Percentiles rank a stretch among this genome's conserved stretches.
These are phyloP conservation scores for Cheilosia scutellata DNA, from an alignment of 2,888 invertebrate genomes.

Conservation along the genomic window DNA sequence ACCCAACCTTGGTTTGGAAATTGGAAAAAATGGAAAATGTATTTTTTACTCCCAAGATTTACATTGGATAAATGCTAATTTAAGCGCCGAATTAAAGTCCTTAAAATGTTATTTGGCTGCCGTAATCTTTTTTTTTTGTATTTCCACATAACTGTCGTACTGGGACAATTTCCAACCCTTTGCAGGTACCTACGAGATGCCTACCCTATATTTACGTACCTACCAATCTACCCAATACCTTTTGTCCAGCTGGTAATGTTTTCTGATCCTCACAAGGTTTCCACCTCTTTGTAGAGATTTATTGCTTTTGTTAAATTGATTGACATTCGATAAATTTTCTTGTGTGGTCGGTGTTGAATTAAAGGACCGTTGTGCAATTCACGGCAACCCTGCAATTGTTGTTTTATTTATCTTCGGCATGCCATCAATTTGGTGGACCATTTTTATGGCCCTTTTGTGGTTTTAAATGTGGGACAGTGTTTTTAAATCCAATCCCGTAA, in stretches of 20 bases:
- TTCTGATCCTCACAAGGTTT: slow-evolving; percentile 39
- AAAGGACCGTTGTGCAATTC: slow-evolving; percentile 37
- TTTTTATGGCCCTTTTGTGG: slow-evolving; percentile 36
- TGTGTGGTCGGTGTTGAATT: slow-evolving; percentile 51
- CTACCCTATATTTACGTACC: too few species aligned
- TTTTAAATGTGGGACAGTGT: slow-evolving; percentile 6
- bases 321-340: slow-evolving; percentile 64
- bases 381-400: slow-evolving; percentile 29
- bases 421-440: slow-evolving; percentile 38
- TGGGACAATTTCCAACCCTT: too few species aligned
- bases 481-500: background rate
- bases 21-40: too few species aligned
- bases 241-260: background rate
- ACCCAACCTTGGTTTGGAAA: too few species aligned
- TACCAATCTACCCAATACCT: background rate
- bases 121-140: too few species aligned
- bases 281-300: slow-evolving; percentile 47
- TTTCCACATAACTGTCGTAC: too few species aligned
- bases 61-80: too few species aligned
- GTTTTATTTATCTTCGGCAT: slow-evolving; percentile 22
- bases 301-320: slow-evolving; percentile 63
- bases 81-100: too few species aligned
- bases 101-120: too few species aligned
- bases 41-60: too few species aligned
- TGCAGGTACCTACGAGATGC: too few species aligned